These are phyloP conservation scores for Lasiurus cinereus DNA, from an alignment of 2,113 vertebrate species.

Conservation along the genomic window DNA sequence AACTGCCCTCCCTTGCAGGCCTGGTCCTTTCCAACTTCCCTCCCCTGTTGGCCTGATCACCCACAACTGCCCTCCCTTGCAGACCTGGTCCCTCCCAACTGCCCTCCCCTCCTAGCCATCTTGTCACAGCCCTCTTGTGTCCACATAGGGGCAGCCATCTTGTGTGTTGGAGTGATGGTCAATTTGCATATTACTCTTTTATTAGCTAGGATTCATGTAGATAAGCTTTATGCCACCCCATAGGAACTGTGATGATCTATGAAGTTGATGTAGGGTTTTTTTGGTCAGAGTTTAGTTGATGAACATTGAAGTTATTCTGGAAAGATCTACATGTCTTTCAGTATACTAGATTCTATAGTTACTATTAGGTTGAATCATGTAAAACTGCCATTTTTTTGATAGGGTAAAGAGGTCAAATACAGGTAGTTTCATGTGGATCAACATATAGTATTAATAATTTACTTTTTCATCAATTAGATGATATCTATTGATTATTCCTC, in stretches of 20 bases:
- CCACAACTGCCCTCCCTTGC: too few relatives aligned
- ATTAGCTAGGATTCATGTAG: too few relatives aligned
- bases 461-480: not conserved
- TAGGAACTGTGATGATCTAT: not conserved
- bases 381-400: not conserved
- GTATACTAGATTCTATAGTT: not conserved
- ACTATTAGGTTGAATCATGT: not conserved
- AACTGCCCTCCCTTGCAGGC: too few relatives aligned
- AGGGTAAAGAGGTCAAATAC: slow-evolving; percentile 17
- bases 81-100: too few relatives aligned
- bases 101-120: too few relatives aligned
- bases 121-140: too few relatives aligned
- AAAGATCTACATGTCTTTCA: slow-evolving; percentile 2
- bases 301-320: not conserved
- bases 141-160: too few relatives aligned
- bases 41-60: too few relatives aligned
- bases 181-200: too few relatives aligned
- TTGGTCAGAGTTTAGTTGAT: not conserved
- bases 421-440: not conserved
- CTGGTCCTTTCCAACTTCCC: too few relatives aligned
- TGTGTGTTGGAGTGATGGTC: too few relatives aligned
- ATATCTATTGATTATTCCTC: slow-evolving; percentile 43
- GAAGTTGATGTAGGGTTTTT: not conserved
- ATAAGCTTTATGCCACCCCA: not conserved
- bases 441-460: slow-evolving; percentile 41